Percentiles rank a stretch among this genome's conserved stretches.
phyloP scores from a whole-genome alignment of 2,797 vertebrate species.

The Argyrosomus regius region DNA sequence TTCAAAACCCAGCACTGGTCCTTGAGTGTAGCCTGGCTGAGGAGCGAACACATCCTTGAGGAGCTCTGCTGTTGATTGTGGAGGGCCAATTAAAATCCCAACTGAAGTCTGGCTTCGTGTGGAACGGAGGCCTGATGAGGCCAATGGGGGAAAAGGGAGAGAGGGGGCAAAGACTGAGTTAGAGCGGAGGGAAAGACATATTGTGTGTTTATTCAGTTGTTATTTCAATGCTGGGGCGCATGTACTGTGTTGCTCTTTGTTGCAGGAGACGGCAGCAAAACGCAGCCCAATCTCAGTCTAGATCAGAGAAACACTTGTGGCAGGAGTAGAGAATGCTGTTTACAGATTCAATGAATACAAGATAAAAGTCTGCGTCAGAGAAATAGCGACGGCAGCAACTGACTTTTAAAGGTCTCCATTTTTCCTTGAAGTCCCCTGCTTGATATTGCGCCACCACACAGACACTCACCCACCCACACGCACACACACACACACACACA shows the following conservation, averaged over 20 bases:
- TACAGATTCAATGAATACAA: constrained; percentile 85
- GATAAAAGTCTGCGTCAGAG: constrained; percentile 83
- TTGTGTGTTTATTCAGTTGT: constrained; percentile 68
- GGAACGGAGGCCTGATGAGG: constrained; percentile 77
- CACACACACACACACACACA: background rate
- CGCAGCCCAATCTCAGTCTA: constrained; percentile 73
- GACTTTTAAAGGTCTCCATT: constrained; percentile 87
- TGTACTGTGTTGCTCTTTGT: constrained; percentile 74
- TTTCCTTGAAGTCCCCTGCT: constrained; percentile 81
- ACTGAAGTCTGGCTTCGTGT: constrained; percentile 61
- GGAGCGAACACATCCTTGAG: constrained; percentile 76
- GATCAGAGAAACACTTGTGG: constrained; percentile 82
- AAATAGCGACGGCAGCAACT: constrained; percentile 76
- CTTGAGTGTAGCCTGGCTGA: constrained; percentile 79
- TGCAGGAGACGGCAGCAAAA: constrained; percentile 75
- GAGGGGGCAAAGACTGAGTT: constrained; percentile 49
- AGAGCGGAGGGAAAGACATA: constrained; percentile 47
- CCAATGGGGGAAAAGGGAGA: constrained; percentile 59
- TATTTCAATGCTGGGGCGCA: constrained; percentile 60
- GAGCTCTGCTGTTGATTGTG: constrained; percentile 81
- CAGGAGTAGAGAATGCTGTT: constrained; percentile 82
- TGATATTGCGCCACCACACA: constrained; percentile 68
- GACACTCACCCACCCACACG: constrained; percentile 31
- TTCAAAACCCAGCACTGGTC: constrained; percentile 79
- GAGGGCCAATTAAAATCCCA: constrained; percentile 86